These are phyloP conservation scores for Mesitornis unicolor DNA, from an alignment of 2,113 vertebrate genomes.

Conservation along the genomic window DNA sequence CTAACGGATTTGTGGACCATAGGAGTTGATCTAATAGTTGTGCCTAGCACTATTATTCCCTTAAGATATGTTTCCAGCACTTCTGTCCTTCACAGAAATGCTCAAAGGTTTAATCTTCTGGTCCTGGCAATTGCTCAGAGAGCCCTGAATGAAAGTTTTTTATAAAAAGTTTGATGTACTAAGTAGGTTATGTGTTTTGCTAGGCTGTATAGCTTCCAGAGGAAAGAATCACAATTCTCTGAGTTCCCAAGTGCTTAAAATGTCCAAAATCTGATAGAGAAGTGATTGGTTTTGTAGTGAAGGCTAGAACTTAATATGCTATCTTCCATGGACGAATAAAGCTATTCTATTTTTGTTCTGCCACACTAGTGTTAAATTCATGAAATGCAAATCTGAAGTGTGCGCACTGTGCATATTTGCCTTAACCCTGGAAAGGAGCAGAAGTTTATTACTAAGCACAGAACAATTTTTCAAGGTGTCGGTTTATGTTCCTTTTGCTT, in stretches of 20 bases:
- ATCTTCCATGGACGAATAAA: not conserved
- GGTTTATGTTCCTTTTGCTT: constrained; percentile 33
- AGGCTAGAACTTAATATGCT: not conserved
- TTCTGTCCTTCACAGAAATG: not conserved
- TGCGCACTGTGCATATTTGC: constrained; percentile 15
- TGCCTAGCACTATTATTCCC: not conserved
- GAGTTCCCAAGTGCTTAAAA: not conserved
- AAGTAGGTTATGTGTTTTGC: not conserved
- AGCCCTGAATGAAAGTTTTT: not conserved
- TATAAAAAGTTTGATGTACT: not conserved
- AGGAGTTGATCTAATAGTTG: not conserved
- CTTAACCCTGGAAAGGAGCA: not conserved
- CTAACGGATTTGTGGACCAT: rapidly evolving
- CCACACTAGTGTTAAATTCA: constrained; percentile 22
- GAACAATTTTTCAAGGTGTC: constrained; percentile 37
- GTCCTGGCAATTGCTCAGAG: not conserved
- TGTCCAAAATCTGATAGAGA: not conserved
- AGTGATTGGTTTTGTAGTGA: not conserved
- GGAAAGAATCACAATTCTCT: not conserved
- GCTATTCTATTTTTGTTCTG: constrained; percentile 22
- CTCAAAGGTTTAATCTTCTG: not conserved
- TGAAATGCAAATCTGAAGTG: constrained; percentile 10
- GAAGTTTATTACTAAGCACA: constrained; percentile 32
- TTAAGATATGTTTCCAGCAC: not conserved
- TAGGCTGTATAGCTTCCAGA: not conserved